Evolutionary conservation across 2,113 vertebrate genomes (phyloP).

Genomic region (Spilogale gracilis): DNA sequence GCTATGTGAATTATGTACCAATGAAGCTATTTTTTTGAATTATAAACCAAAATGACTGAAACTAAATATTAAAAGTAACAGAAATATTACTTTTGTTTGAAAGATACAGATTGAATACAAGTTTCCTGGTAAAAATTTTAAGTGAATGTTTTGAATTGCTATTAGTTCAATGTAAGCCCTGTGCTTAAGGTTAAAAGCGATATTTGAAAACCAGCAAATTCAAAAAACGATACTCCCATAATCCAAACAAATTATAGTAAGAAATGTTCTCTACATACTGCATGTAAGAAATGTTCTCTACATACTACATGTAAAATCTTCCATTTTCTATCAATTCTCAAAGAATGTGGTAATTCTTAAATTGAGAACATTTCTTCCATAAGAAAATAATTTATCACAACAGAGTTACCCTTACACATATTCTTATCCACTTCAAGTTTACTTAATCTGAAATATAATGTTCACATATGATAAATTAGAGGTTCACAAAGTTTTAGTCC

Average conservation of each 20-base stretch:
- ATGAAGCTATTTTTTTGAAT: not conserved
- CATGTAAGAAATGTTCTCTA: too few relatives aligned
- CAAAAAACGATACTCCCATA: not conserved
- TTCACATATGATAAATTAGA: slow-evolving; percentile 33
- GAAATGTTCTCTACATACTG: not conserved
- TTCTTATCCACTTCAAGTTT: not conserved
- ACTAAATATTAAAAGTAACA: not conserved
- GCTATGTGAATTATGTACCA: not conserved
- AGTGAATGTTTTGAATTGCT: not conserved
- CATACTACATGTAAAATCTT: not conserved
- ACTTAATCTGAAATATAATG: slow-evolving; percentile 1
- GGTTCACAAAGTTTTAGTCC: slow-evolving; percentile 10
- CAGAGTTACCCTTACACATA: slow-evolving; percentile 15
- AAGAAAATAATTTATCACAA: slow-evolving; percentile 4
- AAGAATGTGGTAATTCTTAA: slow-evolving; percentile 23
- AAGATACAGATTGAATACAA: slow-evolving; percentile 19
- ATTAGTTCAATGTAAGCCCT: not conserved
- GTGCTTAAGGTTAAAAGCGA: not conserved
- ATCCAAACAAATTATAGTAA: not conserved
- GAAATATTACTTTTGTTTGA: not conserved
- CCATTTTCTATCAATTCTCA: not conserved
- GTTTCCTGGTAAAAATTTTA: not conserved
- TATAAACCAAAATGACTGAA: not conserved
- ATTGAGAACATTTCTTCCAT: not conserved
- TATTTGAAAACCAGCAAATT: not conserved